Percentiles rank a stretch among this genome's conserved stretches.
Evolutionary conservation across 1,140 invertebrate genomes (phyloP).

Genomic region (Metaphire vulgaris): DNA sequence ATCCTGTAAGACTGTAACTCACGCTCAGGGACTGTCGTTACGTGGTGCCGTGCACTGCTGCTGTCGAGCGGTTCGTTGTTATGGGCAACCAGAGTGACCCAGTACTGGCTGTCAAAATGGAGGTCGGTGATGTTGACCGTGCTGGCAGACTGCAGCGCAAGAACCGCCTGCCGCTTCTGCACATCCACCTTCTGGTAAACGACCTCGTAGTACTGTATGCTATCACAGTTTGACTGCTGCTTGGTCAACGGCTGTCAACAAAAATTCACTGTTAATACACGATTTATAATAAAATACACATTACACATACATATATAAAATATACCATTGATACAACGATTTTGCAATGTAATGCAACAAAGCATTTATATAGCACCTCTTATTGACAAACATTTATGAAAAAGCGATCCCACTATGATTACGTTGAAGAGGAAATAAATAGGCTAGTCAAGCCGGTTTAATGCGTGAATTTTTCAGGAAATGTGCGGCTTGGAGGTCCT

Average conservation of each 20-base stretch:
- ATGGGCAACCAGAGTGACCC: conserved; percentile 22
- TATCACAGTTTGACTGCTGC: conserved; percentile 24
- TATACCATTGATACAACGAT: no score
- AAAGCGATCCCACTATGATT: no score
- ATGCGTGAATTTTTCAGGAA: no score
- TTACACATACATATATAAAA: no score
- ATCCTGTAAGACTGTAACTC: not conserved
- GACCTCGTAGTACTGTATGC: conserved; percentile 25
- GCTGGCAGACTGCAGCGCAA: not conserved
- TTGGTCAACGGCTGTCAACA: conserved; percentile 6
- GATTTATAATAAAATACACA: no score
- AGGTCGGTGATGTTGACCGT: conserved; percentile 20
- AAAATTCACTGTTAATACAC: no score
- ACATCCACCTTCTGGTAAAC: conserved; percentile 20
- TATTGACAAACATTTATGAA: no score
- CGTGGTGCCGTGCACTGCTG: conserved; percentile 8
- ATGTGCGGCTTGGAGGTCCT: no score
- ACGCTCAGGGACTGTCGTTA: conserved; percentile 20
- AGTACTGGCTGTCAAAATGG: conserved; percentile 20
- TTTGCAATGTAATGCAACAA: no score
- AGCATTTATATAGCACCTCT: no score
- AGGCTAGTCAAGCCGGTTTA: no score
- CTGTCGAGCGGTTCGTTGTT: conserved; percentile 24
- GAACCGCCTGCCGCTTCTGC: conserved; percentile 8
- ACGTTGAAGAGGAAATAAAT: no score